Conservation (phyloP, 92 coral and sea anemone species). For the Bergia sp. region DNA sequence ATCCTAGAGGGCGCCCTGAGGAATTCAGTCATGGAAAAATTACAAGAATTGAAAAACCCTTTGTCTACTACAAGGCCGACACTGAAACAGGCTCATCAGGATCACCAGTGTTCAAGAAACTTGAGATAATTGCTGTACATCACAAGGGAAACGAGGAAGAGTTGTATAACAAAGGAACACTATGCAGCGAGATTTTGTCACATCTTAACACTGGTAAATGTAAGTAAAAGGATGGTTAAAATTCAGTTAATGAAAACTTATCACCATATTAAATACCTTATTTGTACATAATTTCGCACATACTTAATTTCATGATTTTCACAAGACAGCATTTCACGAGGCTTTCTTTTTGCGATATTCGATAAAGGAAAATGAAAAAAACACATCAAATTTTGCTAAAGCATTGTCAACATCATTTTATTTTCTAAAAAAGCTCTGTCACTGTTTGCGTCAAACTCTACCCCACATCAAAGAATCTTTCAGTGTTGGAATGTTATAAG, state of each 20-base stretch:
- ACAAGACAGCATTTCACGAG: too few relatives aligned
- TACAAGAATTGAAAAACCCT: constrained; percentile 64
- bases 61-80: constrained; percentile 85
- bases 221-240: constrained; percentile 46
- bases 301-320: too few relatives aligned
- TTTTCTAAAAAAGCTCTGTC: too few relatives aligned
- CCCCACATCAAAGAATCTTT: too few relatives aligned
- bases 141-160: constrained; percentile 84
- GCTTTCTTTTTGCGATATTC: too few relatives aligned
- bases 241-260: neutral
- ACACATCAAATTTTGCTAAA: too few relatives aligned
- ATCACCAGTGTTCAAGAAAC: constrained; percentile 80
- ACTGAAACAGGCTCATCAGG: constrained; percentile 97
- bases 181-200: constrained; percentile 83
- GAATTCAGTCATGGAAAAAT: constrained; percentile 82
- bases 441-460: too few relatives aligned
- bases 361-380: too few relatives aligned
- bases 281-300: too few relatives aligned
- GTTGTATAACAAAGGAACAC: constrained; percentile 84
- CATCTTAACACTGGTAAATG: constrained; percentile 81
- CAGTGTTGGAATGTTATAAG: too few relatives aligned
- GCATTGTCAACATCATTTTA: too few relatives aligned
- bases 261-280: too few relatives aligned
- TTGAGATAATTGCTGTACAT: constrained; percentile 78
- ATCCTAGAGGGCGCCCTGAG: constrained; percentile 89